Conservation (phyloP, 2,797 vertebrate species). For the Harpagifer antarcticus region DNA sequence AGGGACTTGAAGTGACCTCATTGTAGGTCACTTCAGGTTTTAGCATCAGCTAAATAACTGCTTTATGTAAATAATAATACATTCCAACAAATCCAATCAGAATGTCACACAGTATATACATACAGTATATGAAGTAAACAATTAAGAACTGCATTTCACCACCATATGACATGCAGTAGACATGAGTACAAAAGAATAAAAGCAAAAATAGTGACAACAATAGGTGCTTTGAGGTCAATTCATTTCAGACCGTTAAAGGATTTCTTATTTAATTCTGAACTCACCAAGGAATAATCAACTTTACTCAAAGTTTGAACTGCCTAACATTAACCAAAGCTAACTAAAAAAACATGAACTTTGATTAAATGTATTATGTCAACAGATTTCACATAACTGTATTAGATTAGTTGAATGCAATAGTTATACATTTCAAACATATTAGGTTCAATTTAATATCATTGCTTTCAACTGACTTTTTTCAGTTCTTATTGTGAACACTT, state of each 20-base stretch:
- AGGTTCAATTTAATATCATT: too few species aligned
- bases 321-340: background rate
- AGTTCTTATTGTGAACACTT: too few species aligned
- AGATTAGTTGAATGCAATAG: too few species aligned
- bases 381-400: too few species aligned
- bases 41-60: background rate
- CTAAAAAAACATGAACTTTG: background rate
- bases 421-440: too few species aligned
- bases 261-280: background rate
- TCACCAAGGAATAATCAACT: background rate
- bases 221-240: background rate
- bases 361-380: too few species aligned
- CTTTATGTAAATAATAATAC: background rate
- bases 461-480: too few species aligned
- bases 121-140: background rate
- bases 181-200: background rate
- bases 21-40: background rate
- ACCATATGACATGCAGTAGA: background rate
- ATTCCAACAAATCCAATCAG: background rate
- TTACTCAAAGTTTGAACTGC: background rate
- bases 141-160: background rate
- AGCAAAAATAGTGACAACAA: background rate
- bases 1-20: too few species aligned
- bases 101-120: background rate
- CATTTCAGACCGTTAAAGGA: background rate